A percentile compares a stretch with the other conserved stretches of the same genome.
Evolutionary conservation across 2,797 vertebrate species (phyloP).

Genomic region (Acropternis orthonyx): DNA sequence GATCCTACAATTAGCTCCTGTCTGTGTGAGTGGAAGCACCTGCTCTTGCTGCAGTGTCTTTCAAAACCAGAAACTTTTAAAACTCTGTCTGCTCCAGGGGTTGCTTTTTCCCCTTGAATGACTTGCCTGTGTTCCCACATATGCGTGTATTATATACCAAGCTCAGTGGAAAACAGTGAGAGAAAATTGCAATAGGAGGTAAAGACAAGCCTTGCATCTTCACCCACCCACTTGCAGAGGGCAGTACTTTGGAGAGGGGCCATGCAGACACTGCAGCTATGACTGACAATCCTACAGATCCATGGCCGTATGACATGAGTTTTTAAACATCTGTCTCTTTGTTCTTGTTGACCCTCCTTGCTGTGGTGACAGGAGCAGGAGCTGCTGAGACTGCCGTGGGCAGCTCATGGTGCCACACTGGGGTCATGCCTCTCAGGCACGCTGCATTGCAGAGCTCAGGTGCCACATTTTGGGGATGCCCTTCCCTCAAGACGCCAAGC

Average conservation of each 20-base stretch:
- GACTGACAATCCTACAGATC: background rate
- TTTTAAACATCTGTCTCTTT: background rate
- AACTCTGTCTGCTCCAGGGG: background rate
- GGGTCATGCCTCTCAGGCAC: background rate
- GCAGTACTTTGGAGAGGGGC: background rate
- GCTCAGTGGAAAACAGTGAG: background rate
- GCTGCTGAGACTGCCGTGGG: background rate
- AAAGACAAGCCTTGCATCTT: background rate
- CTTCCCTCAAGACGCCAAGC: background rate
- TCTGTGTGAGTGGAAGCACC: slow-evolving; percentile 60
- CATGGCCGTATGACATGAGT: fast-evolving
- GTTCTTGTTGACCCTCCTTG: background rate
- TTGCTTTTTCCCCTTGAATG: slow-evolving; percentile 29
- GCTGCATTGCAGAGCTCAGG: fast-evolving
- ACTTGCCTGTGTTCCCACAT: background rate
- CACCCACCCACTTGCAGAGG: background rate
- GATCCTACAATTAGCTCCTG: slow-evolving; percentile 69
- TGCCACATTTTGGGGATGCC: background rate
- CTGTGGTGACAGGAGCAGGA: background rate
- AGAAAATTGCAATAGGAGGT: background rate
- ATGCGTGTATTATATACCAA: background rate
- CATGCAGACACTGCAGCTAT: background rate
- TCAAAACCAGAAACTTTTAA: slow-evolving; percentile 42
- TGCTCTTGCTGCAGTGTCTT: slow-evolving; percentile 46
- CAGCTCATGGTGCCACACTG: fast-evolving